Base-by-base conservation (phyloP, 2,797 vertebrate genomes). In the Premnoplex brunnescens region DNA sequence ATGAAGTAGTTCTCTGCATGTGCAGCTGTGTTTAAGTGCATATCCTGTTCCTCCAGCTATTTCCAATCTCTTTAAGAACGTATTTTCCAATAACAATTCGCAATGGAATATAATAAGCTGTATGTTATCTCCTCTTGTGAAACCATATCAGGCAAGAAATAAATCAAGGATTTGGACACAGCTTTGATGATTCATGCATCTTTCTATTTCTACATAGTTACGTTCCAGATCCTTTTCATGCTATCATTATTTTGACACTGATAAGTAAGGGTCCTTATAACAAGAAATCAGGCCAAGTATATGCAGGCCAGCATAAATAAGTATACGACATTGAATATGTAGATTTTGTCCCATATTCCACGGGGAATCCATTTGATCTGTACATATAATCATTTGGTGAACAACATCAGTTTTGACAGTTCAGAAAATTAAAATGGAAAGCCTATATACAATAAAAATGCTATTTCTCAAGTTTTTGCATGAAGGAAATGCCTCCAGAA, bases 391-490 rank as follows among this genome's bases (percentile, higher is more conserved):
- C 11, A 84, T 76, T 73, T 69, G 27, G 22, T 64, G 55, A 95
- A 71, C 24, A 91, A 51, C 4, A 62, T 27, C 28, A 85, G 7
- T 62, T 88, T 72, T 78, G 43, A 66, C 41, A 43, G 11, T 39
- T 81, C 37, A 67, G 24, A 93, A 82, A 89, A 91, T 66, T 76
- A 73, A 89, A 95, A 93, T 34, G 34, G 72, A 93, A 96, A 94
- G 39, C 13, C 46, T 1, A 0, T n/a, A 37, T 51, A 44, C 48
- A 71, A 59, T 44, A 37, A 76, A 94, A 95, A 96, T 21, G 8
- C 60, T 46, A 46, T 46, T 22, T 46, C 16, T 60, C 28, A 93
- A 64, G n/a, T 39, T 82, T 88, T 88, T 90, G 34, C 21, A 22
- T 27, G 9, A 86, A 67, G 66, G 17, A 91, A 75, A 81, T 62